phyloP scores from a whole-genome alignment of 2,113 vertebrate genomes.

The Alaudala cheleensis region DNA sequence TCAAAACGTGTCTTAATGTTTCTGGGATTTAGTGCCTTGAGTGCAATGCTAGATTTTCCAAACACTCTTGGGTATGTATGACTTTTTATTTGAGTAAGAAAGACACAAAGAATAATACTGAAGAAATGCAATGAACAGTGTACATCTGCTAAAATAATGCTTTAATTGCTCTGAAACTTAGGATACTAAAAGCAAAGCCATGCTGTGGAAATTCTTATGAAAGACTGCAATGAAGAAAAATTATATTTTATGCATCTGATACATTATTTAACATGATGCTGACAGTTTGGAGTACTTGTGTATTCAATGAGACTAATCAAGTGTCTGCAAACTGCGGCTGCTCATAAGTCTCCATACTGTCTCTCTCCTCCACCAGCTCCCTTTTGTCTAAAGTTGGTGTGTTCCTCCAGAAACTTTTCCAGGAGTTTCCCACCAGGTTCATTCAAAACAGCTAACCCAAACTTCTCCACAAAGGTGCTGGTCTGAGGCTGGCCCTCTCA shows the following conservation, averaged over 20 bases:
- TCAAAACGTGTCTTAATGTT: background rate
- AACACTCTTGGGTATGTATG: background rate
- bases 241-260: background rate
- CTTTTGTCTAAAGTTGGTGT: background rate
- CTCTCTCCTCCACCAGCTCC: accelerated
- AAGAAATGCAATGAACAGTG: background rate
- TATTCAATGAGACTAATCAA: background rate
- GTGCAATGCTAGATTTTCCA: background rate
- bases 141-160: background rate
- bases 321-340: background rate
- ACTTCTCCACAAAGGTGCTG: background rate
- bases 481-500: background rate
- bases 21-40: background rate
- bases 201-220: background rate
- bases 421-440: background rate
- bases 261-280: background rate
- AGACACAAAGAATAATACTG: background rate
- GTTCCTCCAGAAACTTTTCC: background rate
- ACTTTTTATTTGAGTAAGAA: background rate
- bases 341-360: background rate
- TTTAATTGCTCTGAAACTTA: background rate
- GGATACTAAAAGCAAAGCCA: background rate
- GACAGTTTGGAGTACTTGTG: background rate
- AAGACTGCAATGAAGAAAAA: background rate
- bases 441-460: background rate